Percentiles rank a stretch among this genome's conserved stretches.
phyloP scores from a whole-genome alignment of 2,113 vertebrate genomes.

The Macquaria ambigua region DNA sequence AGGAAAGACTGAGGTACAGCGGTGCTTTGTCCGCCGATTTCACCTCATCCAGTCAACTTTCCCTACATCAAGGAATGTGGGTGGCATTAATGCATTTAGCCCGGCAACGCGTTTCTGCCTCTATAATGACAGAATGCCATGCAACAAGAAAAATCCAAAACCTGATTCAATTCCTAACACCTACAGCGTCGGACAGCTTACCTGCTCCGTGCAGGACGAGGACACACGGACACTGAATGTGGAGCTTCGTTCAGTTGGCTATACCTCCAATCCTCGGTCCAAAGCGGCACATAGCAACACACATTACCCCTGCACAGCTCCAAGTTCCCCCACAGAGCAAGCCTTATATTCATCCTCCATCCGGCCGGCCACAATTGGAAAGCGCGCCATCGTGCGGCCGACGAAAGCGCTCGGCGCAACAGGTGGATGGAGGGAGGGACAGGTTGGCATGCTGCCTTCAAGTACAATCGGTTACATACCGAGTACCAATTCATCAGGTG shows the following conservation, averaged over 20 bases:
- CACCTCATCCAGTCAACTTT: slow-evolving; percentile 67
- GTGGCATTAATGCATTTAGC: slow-evolving; percentile 34
- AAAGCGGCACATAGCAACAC: slow-evolving; percentile 44
- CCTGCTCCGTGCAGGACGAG: slow-evolving; percentile 52
- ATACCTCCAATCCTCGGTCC: slow-evolving; percentile 15
- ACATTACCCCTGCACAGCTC: slow-evolving; percentile 41
- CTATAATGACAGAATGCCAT: slow-evolving; percentile 1
- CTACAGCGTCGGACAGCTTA: slow-evolving; percentile 48
- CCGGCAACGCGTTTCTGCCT: slow-evolving; percentile 31
- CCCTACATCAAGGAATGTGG: slow-evolving; percentile 61
- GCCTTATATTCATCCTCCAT: background rate
- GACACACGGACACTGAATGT: slow-evolving; percentile 2
- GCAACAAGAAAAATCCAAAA: slow-evolving; percentile 4
- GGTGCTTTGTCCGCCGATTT: background rate
- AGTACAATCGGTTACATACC: background rate
- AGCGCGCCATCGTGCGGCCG: slow-evolving; percentile 74
- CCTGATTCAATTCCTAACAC: slow-evolving; percentile 11
- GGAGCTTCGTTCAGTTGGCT: background rate
- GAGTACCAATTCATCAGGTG: background rate
- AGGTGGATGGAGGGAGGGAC: slow-evolving; percentile 62
- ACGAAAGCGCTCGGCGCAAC: slow-evolving; percentile 48
- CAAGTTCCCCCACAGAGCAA: slow-evolving; percentile 61
- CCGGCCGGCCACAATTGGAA: background rate
- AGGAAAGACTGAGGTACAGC: background rate
- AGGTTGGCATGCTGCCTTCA: slow-evolving; percentile 23